Evolutionary conservation across 1,140 invertebrate genomes (phyloP), one percentile per base, ranked within the genome.

Genomic region (Macrobrachium nipponense): DNA sequence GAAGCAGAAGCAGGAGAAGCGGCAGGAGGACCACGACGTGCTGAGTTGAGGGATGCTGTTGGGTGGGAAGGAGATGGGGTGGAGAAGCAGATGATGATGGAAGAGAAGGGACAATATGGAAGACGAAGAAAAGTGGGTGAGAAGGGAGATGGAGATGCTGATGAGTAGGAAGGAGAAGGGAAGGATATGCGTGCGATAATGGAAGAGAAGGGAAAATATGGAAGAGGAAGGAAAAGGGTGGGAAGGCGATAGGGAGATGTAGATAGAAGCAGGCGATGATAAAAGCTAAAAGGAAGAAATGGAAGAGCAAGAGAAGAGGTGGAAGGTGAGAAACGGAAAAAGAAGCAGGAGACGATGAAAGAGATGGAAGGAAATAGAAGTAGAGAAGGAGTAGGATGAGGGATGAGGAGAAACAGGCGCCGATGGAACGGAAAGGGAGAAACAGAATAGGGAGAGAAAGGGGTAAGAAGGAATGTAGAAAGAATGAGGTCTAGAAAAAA

Each of bases 331-430:
- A 11, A 7, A 27, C 15, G 70, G 59, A 43, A 77, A 20, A 20
- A 58, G 60, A 58, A 78, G 59, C 62, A 60, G 62, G 59, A 61
- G 76, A 61, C 20, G 60, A 60, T 60, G 58, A 27, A 51, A 78
- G 58, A 61, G 59, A 61, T 11, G 27, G 76, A 62, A 23, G 43
- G 59, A 51, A 36, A 66, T 18, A 80, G 36, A 51, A 10, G 51
- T 0, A 51, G 51, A 12, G 51, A 51, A 36, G 27, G 51, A 6
- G 8, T 51, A 51, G 12, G 51, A 51, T 5, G 51, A 51, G 51
- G 12, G 8, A 51, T 51, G 7, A 51, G 51, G 8, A 20, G 60
- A 51, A 78, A 20, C 59, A 60, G 62, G 76, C 36, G 76, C 27
- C 23, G 60, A 60, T 27, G 58, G 43, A 51, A 78, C 15, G 27